phyloP scores from a whole-genome alignment of 2,888 invertebrate genomes.

The Heliconius sara region DNA sequence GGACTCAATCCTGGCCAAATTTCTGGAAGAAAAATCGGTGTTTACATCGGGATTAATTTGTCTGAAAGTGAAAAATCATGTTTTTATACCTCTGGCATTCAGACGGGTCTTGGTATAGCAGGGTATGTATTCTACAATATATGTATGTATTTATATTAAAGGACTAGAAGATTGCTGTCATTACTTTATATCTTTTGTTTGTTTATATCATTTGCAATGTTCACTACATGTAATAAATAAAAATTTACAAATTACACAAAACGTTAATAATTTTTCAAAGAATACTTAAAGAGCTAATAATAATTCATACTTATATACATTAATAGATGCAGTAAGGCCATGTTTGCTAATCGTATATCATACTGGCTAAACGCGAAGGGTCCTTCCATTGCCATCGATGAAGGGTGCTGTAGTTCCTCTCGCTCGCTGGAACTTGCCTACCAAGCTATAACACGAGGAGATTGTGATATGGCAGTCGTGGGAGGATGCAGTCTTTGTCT shows the following conservation, averaged over 20 bases:
- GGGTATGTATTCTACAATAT: neutral
- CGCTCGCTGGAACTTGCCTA: slow-evolving; percentile 64
- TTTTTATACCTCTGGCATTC: neutral
- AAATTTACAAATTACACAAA: neutral
- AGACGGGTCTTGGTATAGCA: slow-evolving; percentile 2
- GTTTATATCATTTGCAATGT: no score
- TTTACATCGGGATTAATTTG: neutral
- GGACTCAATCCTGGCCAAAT: neutral
- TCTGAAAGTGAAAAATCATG: slow-evolving; percentile 5
- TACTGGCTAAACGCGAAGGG: slow-evolving; percentile 74
- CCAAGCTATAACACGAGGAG: slow-evolving; percentile 60
- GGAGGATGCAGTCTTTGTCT: slow-evolving; percentile 84
- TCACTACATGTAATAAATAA: no score
- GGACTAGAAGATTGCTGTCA: no score
- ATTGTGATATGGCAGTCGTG: slow-evolving; percentile 84
- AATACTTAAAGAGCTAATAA: no score
- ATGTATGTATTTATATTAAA: neutral
- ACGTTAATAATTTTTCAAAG: no score
- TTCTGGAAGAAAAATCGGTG: neutral
- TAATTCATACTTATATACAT: neutral
- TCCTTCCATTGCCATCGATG: slow-evolving; percentile 66
- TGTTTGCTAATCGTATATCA: slow-evolving; percentile 74
- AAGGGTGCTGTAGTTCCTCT: slow-evolving; percentile 64
- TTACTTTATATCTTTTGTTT: neutral
- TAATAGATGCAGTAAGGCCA: slow-evolving; percentile 63